These are phyloP conservation scores for Pelochelys cantorii DNA, from an alignment of 2,797 vertebrate genomes.

Conservation along the genomic window DNA sequence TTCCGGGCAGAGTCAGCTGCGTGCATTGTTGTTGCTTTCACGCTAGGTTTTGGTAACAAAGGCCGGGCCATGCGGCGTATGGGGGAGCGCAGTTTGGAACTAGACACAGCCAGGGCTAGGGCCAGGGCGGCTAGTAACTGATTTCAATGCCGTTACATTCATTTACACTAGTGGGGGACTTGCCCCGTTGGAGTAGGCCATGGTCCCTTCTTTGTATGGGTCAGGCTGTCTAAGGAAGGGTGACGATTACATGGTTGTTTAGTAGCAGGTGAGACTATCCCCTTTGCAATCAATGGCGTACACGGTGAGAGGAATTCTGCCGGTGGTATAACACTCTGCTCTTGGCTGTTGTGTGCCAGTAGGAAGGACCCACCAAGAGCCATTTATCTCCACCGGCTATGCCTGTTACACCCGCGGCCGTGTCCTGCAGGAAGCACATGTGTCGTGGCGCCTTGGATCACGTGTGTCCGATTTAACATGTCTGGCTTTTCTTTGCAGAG, in stretches of 20 bases:
- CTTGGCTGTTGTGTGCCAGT: not conserved
- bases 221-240: not conserved
- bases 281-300: not conserved
- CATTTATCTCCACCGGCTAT: not conserved
- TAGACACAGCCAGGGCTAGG: not conserved
- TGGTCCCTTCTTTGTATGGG: not conserved
- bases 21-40: constrained; percentile 29
- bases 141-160: not conserved
- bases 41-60: not conserved
- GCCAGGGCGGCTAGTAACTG: not conserved
- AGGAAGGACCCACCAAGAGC: not conserved
- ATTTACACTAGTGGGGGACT: not conserved
- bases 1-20: constrained; percentile 10
- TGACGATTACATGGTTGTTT: not conserved
- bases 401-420: not conserved
- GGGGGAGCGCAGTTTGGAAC: not conserved
- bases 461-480: not conserved
- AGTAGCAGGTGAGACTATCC: not conserved
- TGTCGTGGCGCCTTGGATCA: not conserved
- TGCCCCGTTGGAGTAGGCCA: not conserved
- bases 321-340: not conserved
- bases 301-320: not conserved
- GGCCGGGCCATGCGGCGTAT: not conserved
- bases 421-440: not conserved
- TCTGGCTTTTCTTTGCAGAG: constrained; percentile 14